Evolutionary conservation across 2,797 vertebrate genomes (phyloP), one percentile per base, ranked within the genome.

Genomic region (Rhincodon typus): DNA sequence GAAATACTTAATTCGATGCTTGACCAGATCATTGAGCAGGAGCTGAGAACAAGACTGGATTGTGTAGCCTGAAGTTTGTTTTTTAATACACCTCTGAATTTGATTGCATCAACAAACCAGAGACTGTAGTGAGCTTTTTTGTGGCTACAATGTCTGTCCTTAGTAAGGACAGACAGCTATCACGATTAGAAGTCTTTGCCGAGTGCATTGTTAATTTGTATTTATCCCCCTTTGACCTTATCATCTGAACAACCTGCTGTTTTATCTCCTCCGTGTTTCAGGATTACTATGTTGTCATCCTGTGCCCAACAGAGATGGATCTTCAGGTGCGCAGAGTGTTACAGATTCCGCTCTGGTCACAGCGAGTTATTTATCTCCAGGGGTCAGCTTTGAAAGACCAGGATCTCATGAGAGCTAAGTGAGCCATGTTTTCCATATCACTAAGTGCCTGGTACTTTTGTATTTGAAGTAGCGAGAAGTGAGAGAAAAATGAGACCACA

Each of bases 211-310:
- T 95, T 70, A 95, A 25, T 95, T 25, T 67, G 82, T 42, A 42
- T 23, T 38, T 21, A 38, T 74, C 2, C 67, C 7, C 42, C 3
- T 25, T 3, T 69, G 21, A 38, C 8, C 34, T 66, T 67, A 67
- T 91, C n/a, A 34, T n/a, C 38, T 77, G 53, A 74, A 34, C 25
- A 94, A 74, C 30, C 46, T 53, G 70, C 46, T 94, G 70, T 8
- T 69, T 74, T 53, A 94, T 94, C 69, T 62, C 34, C 74, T 57
- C 79, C 57, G 82, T 97, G 77, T 97, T 97, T 0, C 97, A 99
- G 99, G 99, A 99, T 97, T 98, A 99, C 97, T 99, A 99, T 12
- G 99, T 99, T 96, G 98, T 99, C 97, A 99, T 99, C 96, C 98
- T 99, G 87, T 99, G 99, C 96, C 99, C 99, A 0, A 98, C 98